Conservation (phyloP, 2,797 vertebrate genomes). For the Enteromius afrohamiltoni region DNA sequence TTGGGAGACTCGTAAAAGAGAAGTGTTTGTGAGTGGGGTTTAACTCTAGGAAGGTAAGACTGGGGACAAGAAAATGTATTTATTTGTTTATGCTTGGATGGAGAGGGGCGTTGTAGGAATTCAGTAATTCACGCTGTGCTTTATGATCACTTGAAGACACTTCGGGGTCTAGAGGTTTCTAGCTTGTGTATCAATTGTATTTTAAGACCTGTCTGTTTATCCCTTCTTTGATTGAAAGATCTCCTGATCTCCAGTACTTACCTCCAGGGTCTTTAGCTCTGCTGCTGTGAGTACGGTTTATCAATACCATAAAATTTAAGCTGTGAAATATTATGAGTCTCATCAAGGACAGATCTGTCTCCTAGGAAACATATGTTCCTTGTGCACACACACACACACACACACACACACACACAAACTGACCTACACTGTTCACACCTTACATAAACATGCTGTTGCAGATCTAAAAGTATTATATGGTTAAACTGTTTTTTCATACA, state of each 20-base stretch:
- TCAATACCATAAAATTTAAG: slow-evolving; percentile 42
- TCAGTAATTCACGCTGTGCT: slow-evolving; percentile 38
- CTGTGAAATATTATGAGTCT: slow-evolving; percentile 46
- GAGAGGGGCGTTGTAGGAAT: slow-evolving; percentile 11
- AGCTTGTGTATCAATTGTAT: slow-evolving; percentile 35
- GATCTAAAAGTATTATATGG: not conserved
- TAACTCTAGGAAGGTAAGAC: not conserved
- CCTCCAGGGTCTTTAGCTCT: slow-evolving; percentile 15
- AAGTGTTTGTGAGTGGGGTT: slow-evolving; percentile 3
- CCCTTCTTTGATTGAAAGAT: slow-evolving; percentile 20
- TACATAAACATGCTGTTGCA: not conserved
- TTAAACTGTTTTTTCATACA: not conserved
- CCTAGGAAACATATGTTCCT: slow-evolving; percentile 17
- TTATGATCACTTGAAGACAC: slow-evolving; percentile 28
- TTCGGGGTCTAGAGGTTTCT: slow-evolving; percentile 27
- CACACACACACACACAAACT: not conserved
- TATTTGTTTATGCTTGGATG: slow-evolving; percentile 44
- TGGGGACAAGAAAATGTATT: slow-evolving; percentile 40
- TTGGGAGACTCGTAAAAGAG: slow-evolving; percentile 32
- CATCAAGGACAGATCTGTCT: slow-evolving; percentile 34
- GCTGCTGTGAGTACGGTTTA: slow-evolving; percentile 36
- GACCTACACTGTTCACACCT: not conserved
- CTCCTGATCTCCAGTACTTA: not conserved
- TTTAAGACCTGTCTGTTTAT: slow-evolving; percentile 10
- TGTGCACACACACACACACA: not conserved